phyloP scores from a whole-genome alignment of 2,888 invertebrate species.

The Lasioglossum morio region DNA sequence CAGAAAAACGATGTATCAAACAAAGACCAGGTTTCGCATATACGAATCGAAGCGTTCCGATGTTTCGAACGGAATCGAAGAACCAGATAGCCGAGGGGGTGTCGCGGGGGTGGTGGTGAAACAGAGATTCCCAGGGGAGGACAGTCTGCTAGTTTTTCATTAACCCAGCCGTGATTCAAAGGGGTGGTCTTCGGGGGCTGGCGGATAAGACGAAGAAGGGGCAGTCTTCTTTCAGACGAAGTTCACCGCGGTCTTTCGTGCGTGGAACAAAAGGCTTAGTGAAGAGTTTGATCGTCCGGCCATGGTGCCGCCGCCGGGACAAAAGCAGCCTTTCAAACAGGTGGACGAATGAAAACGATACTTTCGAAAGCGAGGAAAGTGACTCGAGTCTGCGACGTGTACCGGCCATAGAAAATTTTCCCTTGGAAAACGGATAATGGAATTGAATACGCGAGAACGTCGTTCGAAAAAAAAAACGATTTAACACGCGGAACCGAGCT shows the following conservation, averaged over 20 bases:
- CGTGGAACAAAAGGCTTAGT: slow-evolving; percentile 58
- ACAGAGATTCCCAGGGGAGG: background rate
- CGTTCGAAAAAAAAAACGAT: background rate
- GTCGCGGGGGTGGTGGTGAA: background rate
- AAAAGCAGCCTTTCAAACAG: slow-evolving; percentile 39
- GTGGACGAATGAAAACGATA: slow-evolving; percentile 9
- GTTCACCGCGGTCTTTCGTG: slow-evolving; percentile 58
- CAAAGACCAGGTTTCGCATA: background rate
- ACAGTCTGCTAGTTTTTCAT: slow-evolving; percentile 61
- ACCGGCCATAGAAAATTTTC: background rate
- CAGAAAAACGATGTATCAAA: background rate
- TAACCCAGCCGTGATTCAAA: slow-evolving; percentile 53
- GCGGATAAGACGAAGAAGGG: slow-evolving; percentile 35
- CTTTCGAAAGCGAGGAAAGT: slow-evolving; percentile 5
- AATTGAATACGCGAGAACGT: background rate
- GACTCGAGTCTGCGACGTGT: slow-evolving; percentile 1
- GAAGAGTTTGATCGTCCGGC: slow-evolving; percentile 62
- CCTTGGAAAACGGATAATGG: background rate
- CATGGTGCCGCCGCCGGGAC: slow-evolving; percentile 30
- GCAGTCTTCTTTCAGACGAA: slow-evolving; percentile 54
- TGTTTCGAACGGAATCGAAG: background rate
- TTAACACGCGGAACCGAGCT: background rate
- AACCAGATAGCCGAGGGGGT: background rate
- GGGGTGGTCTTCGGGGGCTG: background rate
- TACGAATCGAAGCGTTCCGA: background rate